These are phyloP conservation scores for Euwallacea fornicatus DNA, from an alignment of 1,140 invertebrate species.

Conservation along the genomic window DNA sequence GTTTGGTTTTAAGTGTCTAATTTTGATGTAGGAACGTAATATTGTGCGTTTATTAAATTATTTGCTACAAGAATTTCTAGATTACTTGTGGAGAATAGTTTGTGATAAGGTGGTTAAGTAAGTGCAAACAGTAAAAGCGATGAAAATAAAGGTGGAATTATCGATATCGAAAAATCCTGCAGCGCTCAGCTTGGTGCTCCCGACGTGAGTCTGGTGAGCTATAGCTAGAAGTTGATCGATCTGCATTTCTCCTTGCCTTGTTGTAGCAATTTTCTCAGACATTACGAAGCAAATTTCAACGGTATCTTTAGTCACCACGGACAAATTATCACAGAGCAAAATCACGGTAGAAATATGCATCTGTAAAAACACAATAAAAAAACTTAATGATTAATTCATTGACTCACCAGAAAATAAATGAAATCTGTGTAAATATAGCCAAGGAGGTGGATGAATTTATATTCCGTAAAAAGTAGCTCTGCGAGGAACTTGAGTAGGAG, in stretches of 20 bases:
- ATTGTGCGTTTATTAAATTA: too few species aligned
- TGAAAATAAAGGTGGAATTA: conserved; percentile 13
- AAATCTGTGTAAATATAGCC: too few species aligned
- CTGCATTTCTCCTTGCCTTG: background rate
- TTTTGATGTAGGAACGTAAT: too few species aligned
- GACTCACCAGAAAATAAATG: too few species aligned
- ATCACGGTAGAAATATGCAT: background rate
- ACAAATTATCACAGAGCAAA: background rate
- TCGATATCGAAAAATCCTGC: conserved; percentile 2
- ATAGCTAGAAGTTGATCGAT: background rate
- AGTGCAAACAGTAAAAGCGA: background rate
- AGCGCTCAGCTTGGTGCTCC: background rate
- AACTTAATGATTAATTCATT: too few species aligned
- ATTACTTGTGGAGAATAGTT: too few species aligned
- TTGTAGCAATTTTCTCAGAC: background rate
- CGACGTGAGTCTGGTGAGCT: background rate
- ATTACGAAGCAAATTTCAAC: background rate
- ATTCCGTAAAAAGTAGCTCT: too few species aligned
- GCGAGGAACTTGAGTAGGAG: too few species aligned
- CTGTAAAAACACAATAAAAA: background rate
- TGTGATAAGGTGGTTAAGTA: too few species aligned
- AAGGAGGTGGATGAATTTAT: too few species aligned
- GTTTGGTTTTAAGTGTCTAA: too few species aligned
- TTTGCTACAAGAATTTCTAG: too few species aligned
- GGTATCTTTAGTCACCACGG: background rate